These are phyloP conservation scores for Cephus spinipes DNA, from an alignment of 2,888 invertebrate species.

Conservation along the genomic window DNA sequence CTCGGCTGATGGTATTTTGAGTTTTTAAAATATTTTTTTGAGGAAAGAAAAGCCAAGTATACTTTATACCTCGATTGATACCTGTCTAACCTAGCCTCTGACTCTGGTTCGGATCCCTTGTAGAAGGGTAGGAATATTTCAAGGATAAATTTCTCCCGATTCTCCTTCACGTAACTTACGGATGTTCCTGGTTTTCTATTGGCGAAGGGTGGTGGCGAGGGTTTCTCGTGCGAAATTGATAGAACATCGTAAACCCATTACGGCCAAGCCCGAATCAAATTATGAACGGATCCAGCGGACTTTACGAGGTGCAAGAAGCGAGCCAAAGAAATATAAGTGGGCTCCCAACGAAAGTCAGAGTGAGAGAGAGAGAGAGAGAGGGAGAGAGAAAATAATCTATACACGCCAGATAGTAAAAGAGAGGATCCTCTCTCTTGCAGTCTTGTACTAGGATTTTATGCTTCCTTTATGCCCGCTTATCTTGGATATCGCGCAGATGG, in stretches of 20 bases:
- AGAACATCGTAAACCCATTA: constrained; percentile 51
- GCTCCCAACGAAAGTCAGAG: neutral
- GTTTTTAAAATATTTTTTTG: neutral
- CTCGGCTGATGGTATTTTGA: neutral
- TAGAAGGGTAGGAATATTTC: neutral
- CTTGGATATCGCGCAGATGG: no score
- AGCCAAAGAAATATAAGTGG: constrained; percentile 12
- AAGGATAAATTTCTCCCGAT: neutral
- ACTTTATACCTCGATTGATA: neutral
- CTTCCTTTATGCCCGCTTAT: no score
- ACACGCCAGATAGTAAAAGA: no score
- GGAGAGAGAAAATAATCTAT: no score
- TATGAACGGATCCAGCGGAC: constrained; percentile 42
- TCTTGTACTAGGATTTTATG: no score
- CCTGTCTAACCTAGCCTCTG: neutral
- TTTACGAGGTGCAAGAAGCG: constrained; percentile 33
- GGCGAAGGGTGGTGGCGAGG: neutral
- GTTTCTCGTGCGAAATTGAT: constrained; percentile 40
- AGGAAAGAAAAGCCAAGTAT: neutral
- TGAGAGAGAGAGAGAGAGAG: neutral
- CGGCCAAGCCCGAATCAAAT: constrained; percentile 42
- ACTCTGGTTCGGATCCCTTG: neutral
- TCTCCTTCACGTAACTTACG: neutral
- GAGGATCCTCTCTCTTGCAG: no score
- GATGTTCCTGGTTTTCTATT: neutral